phyloP scores from a whole-genome alignment of 2,888 invertebrate species.

The Aphodius sticticus region DNA sequence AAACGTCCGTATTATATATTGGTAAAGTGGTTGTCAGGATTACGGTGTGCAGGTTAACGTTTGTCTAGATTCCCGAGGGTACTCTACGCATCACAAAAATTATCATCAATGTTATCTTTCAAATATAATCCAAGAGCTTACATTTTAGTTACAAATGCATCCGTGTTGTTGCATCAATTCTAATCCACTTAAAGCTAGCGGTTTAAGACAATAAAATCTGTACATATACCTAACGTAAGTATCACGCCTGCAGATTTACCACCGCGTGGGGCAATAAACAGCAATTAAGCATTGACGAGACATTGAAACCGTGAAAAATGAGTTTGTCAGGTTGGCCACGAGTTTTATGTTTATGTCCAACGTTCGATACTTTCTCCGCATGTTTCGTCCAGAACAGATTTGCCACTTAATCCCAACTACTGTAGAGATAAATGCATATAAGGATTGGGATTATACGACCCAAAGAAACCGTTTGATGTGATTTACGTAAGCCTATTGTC shows the following conservation, averaged over 20 bases:
- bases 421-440: neutral
- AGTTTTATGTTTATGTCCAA: neutral
- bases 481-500: neutral
- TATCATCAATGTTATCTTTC: no score
- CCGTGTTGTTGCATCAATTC: no score
- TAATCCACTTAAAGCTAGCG: no score
- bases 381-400: neutral
- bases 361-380: neutral
- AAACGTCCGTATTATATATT: no score
- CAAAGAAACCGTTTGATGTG: neutral
- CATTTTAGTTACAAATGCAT: no score
- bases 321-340: neutral
- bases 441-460: neutral
- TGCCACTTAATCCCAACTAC: neutral
- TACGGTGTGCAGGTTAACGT: no score
- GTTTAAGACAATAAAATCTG: neutral
- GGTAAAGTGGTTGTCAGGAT: no score
- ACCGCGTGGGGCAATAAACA: neutral
- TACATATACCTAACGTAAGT: neutral
- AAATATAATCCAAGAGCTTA: no score
- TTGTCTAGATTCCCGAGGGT: no score
- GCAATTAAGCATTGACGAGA: neutral
- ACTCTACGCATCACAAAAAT: no score
- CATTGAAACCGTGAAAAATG: conserved; percentile 4
- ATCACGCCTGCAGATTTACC: neutral